Evolutionary conservation across 2,888 invertebrate genomes (phyloP), one percentile per base, ranked within the genome.

Genomic region (Dromius quadrimaculatus): DNA sequence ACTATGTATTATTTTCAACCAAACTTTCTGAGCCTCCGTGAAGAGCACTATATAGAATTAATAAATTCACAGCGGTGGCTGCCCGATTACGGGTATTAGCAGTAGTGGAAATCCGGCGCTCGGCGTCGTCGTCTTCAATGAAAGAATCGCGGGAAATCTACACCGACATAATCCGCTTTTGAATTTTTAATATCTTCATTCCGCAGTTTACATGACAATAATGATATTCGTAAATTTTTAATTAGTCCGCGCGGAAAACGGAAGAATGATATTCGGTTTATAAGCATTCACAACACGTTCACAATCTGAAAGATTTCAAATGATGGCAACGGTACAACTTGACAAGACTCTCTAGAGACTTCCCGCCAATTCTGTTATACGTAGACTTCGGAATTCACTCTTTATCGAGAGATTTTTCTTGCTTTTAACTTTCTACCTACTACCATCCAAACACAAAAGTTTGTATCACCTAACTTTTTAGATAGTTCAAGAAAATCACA

Each of bases 181-280:
- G 71, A 71, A 73, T 73, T 73, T 73, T 73, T 74, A 73, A 71
- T 72, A 72, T 71, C 69, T 72, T 71, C 72, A 74, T 73, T 73
- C 73, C 72, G 71, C 73, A 71, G 71, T 72, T 72, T 66, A 71
- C 71, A 70, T 70, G 70, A 72, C 71, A 73, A 72, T 72, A 72
- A 73, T 72, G 72, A 73, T 73, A 72, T 73, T 72, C 71, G 70
- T 74, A 65, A 63, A 73, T 71, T 69, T 72, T 71, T 72, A 73
- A 72, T 71, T 70, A 62, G 62, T 4, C 41, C 23, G 36, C 2
- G 19, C 38, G 20, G 54, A 64, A 34, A 64, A 47, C 47, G 47
- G 50, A 64, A 64, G 47, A 34, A 32, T 15, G 28, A 34, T 47
- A 70, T 70, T 70, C 38, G 36, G 62, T 61, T 50, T 50, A 47